Conservation (phyloP, 2,113 vertebrate genomes). For the Melanerpes aurifrons region DNA sequence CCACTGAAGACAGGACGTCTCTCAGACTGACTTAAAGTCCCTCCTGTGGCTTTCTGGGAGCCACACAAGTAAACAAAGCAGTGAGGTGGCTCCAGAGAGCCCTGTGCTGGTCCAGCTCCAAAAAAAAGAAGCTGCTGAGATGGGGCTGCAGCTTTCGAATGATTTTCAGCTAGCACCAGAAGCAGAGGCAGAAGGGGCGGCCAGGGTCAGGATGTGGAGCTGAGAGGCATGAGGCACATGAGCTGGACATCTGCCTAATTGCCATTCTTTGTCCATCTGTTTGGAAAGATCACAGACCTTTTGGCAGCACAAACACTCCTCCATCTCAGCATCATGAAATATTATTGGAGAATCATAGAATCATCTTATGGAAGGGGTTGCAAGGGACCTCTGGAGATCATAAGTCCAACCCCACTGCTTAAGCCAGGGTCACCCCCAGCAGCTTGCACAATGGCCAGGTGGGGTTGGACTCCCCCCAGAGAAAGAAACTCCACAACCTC, state of each 20-base stretch:
- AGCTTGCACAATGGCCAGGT: too few species aligned
- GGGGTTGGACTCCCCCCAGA: too few species aligned
- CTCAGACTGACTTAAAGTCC: neutral
- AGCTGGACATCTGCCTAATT: neutral
- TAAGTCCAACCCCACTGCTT: too few species aligned
- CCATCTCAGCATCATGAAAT: rapidly evolving
- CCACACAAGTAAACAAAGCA: neutral
- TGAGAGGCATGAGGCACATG: neutral
- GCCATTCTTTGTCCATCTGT: neutral
- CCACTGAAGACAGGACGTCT: neutral
- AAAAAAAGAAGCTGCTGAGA: neutral
- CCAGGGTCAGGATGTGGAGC: rapidly evolving
- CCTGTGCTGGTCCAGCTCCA: neutral
- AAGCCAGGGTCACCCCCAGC: too few species aligned
- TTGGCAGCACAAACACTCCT: neutral
- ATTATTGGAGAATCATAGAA: neutral
- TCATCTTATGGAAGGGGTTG: rapidly evolving
- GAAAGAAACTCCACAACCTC: too few species aligned
- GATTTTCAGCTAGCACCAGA: neutral
- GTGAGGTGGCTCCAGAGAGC: neutral
- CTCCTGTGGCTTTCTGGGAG: neutral
- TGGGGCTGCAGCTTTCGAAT: neutral
- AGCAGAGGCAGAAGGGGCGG: neutral
- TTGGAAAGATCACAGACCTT: neutral
- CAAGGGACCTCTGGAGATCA: too few species aligned